Conservation (phyloP, 1,140 invertebrate species). For the Leptopilina boulardi region DNA sequence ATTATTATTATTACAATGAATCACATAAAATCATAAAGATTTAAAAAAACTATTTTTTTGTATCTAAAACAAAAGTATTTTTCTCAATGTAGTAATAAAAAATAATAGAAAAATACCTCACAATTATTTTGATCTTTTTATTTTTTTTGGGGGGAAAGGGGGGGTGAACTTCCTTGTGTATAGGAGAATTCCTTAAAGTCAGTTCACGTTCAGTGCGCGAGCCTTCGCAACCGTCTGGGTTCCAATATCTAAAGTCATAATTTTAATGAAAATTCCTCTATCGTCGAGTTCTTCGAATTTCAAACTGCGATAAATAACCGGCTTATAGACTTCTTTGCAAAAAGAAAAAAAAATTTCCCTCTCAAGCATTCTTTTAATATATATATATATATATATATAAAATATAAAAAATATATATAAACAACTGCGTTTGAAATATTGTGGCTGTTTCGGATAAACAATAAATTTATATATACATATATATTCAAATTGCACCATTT, state of each 20-base stretch:
- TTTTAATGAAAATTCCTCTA: constrained; percentile 32
- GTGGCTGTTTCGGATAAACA: no score
- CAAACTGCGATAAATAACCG: constrained; percentile 15
- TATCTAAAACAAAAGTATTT: no score
- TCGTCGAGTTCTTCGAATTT: constrained; percentile 29
- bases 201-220: constrained; percentile 22
- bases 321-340: background rate
- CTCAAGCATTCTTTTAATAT: background rate
- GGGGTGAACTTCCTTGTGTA: background rate
- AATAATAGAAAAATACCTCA: background rate
- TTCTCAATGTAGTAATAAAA: no score
- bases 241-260: constrained; percentile 31
- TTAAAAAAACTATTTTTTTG: no score
- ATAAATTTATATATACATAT: no score
- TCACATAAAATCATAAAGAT: no score
- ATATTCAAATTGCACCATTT: background rate
- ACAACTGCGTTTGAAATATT: no score
- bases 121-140: background rate
- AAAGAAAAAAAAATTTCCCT: background rate
- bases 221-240: constrained; percentile 21
- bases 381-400: no score
- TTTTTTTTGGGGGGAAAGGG: no score
- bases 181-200: constrained; percentile 26
- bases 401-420: no score
- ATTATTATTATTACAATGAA: no score